phyloP scores from a whole-genome alignment of 2,888 invertebrate species.

The Rhagophthalmus giganteus region DNA sequence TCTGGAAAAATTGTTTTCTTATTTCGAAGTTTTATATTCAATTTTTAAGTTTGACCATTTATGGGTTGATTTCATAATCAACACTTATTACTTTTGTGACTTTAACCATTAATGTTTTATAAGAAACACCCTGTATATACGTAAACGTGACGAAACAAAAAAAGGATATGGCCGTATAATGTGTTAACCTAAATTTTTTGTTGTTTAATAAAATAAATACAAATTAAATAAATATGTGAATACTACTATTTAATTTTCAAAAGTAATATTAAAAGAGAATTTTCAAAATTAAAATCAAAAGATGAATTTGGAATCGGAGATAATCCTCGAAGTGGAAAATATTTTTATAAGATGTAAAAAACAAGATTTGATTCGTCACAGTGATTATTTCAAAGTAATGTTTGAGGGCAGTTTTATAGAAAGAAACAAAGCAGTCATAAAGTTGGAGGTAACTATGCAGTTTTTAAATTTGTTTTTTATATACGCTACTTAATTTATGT shows the following conservation, averaged over 20 bases:
- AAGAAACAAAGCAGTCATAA: conserved; percentile 45
- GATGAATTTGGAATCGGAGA: conserved; percentile 2
- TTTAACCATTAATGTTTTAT: too few relatives aligned
- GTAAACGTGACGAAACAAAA: too few relatives aligned
- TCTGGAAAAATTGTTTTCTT: too few relatives aligned
- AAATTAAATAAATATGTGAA: neutral
- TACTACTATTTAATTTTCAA: neutral
- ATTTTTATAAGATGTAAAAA: conserved; percentile 40
- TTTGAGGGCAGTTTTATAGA: conserved; percentile 54
- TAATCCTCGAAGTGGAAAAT: conserved; percentile 18
- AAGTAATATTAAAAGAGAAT: neutral
- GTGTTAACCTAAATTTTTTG: too few relatives aligned
- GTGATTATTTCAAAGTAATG: conserved; percentile 58
- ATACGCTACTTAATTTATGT: conserved; percentile 1
- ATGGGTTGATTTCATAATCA: too few relatives aligned
- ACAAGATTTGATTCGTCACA: conserved; percentile 46
- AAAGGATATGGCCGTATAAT: too few relatives aligned
- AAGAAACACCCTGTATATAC: too few relatives aligned
- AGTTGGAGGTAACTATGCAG: conserved; percentile 47
- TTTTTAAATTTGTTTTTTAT: neutral
- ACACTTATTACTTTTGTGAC: too few relatives aligned
- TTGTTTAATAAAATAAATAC: neutral
- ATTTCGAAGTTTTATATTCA: too few relatives aligned
- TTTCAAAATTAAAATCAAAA: neutral
- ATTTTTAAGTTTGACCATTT: too few relatives aligned